These are phyloP conservation scores for Micropterix aruncella DNA, from an alignment of 2,888 invertebrate genomes.

Conservation along the genomic window DNA sequence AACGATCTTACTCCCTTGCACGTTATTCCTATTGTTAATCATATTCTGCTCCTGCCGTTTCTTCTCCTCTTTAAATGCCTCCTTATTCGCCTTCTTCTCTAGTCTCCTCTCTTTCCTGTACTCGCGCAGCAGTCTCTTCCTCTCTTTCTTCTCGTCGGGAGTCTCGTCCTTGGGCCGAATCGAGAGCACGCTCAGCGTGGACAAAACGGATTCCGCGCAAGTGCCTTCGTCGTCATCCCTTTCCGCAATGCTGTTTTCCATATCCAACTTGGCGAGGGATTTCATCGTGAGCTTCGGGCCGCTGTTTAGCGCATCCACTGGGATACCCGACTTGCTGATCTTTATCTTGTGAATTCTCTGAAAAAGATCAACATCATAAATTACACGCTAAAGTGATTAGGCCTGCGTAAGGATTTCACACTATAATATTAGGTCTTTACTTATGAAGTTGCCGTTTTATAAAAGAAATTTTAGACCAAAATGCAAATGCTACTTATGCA, in stretches of 20 bases:
- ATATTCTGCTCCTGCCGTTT: conserved; percentile 65
- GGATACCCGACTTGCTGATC: conserved; percentile 66
- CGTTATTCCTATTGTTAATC: conserved; percentile 59
- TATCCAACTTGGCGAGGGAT: conserved; percentile 50
- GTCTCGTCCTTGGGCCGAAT: conserved; percentile 63
- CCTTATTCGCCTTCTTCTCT: conserved; percentile 68
- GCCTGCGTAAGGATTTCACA: no score
- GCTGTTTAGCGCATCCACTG: conserved; percentile 47
- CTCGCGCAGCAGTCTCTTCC: conserved; percentile 67
- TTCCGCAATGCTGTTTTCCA: conserved; percentile 22
- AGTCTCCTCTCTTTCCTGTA: conserved; percentile 63
- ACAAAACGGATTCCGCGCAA: conserved; percentile 47
- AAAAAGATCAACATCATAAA: no score
- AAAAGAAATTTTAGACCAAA: no score
- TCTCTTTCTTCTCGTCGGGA: conserved; percentile 56
- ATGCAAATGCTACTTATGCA: no score
- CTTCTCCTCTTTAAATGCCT: conserved; percentile 77
- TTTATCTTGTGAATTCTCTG: conserved; percentile 46
- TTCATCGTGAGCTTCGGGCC: conserved; percentile 51
- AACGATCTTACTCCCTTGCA: conserved; percentile 56
- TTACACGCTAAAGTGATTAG: no score
- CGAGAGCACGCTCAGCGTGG: conserved; percentile 55
- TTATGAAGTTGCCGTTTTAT: no score
- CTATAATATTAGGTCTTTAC: no score
- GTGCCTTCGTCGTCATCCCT: conserved; percentile 19